Evolutionary conservation across 2,888 invertebrate species (phyloP).

Genomic region (Iphiclides podalirius): DNA sequence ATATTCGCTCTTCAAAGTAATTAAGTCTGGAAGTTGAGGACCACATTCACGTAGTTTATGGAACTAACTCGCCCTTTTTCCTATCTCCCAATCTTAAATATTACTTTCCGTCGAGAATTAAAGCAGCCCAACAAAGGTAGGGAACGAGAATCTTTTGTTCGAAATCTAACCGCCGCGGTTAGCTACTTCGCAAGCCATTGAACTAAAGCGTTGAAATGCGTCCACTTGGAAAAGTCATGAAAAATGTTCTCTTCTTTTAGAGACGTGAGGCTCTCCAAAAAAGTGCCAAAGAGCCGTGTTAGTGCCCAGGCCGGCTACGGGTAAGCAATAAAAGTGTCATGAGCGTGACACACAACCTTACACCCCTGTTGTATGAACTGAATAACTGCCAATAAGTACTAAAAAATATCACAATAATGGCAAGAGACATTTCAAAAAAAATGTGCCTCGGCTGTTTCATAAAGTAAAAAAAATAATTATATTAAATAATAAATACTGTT

Average conservation of each 20-base stretch:
- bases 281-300: slow-evolving; percentile 55
- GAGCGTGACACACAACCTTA: slow-evolving; percentile 33
- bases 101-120: slow-evolving; percentile 37
- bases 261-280: slow-evolving; percentile 54
- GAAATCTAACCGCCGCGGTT: slow-evolving; percentile 53
- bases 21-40: slow-evolving; percentile 72
- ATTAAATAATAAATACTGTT: slow-evolving; percentile 4
- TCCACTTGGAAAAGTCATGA: slow-evolving; percentile 61
- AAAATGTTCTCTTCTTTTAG: slow-evolving; percentile 57
- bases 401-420: slow-evolving; percentile 6
- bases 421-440: background rate
- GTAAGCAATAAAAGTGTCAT: slow-evolving; percentile 49
- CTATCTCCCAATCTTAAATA: slow-evolving; percentile 31
- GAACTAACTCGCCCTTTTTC: slow-evolving; percentile 45
- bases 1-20: slow-evolving; percentile 75
- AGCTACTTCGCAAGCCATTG: slow-evolving; percentile 52
- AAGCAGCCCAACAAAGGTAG: slow-evolving; percentile 29
- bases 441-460: slow-evolving; percentile 2
- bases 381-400: slow-evolving; percentile 8
- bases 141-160: slow-evolving; percentile 25
- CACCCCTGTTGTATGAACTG: slow-evolving; percentile 30
- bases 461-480: slow-evolving; percentile 5
- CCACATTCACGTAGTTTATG: slow-evolving; percentile 63
- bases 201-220: slow-evolving; percentile 59
- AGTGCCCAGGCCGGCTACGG: slow-evolving; percentile 40